Base-by-base conservation (phyloP, 1,140 invertebrate genomes). In the Drosophila pachea region DNA sequence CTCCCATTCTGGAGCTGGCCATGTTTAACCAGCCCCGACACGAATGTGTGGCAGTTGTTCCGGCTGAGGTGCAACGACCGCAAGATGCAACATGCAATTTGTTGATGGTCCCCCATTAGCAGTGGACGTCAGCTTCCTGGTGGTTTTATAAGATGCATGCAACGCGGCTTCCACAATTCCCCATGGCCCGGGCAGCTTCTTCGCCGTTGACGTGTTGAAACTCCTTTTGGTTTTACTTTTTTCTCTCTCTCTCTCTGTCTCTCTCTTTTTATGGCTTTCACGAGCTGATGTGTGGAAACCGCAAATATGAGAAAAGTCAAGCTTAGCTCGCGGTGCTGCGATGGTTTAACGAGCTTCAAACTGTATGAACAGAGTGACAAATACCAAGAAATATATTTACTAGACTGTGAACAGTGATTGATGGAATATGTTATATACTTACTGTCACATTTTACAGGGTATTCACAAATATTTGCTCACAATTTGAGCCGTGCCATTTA, bases 211-310 rank as follows among this genome's bases (percentile, higher is more conserved):
- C 49, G 58, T 76, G 68, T 55, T 49, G 47, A 63, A 43, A 64
- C 40, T 54, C 42, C 53, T 70, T 67, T 74, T 33, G 50, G 31
- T n/a, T 53, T 14, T 45, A 43, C 2, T 72, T 40, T 56, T 36
- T 66, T 40, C 61, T 33, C n/a, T n/a, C n/a, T n/a, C n/a, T n/a
- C n/a, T n/a, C n/a, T n/a, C n/a, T n/a, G n/a, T n/a, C n/a, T 50
- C 9, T 32, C 29, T 42, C 64, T 68, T 42, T 63, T 71, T 72
- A 63, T 68, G 72, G 49, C 64, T 78, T 83, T 78, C 75, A 63
- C 71, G 48, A 45, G n/a, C n/a, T n/a, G n/a, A 67, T 16, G 38
- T 54, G 49, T 8, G 32, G 32, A 50, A 50, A 49, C 11, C 29
- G 5, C 12, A 22, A 36, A 52, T 22, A 53, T 22, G 22, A 22